Percentiles rank a stretch among this genome's conserved stretches.
Evolutionary conservation across 1,140 invertebrate species (phyloP).

Genomic region (Drosophila tani): DNA sequence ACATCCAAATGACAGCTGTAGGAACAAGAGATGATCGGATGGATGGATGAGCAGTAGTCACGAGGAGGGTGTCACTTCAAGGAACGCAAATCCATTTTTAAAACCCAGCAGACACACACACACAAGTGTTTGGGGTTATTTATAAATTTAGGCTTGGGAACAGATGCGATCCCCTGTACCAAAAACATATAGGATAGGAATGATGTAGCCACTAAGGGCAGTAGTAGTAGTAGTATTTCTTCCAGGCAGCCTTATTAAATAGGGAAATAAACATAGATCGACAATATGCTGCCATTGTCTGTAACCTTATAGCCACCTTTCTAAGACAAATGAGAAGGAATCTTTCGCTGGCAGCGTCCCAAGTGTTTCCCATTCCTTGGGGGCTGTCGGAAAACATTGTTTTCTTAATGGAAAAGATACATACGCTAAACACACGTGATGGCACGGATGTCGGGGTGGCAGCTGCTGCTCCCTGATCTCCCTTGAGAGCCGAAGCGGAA

Average conservation of each 20-base stretch:
- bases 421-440: neutral
- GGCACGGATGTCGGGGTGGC: constrained; percentile 6
- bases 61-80: constrained; percentile 2
- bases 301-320: constrained; percentile 5
- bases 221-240: neutral
- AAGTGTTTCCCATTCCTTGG: neutral
- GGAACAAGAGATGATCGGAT: neutral
- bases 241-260: neutral
- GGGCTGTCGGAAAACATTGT: constrained; percentile 7
- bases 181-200: neutral
- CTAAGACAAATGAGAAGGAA: neutral
- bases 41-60: constrained; percentile 5
- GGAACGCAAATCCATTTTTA: constrained; percentile 12
- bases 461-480: constrained; percentile 50
- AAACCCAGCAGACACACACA: constrained; percentile 3
- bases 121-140: constrained; percentile 1
- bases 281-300: neutral
- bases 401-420: constrained; percentile 7
- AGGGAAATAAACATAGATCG: neutral
- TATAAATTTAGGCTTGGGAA: constrained; percentile 5
- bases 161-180: neutral
- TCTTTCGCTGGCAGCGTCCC: neutral
- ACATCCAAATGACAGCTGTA: constrained; percentile 4
- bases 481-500: constrained; percentile 43
- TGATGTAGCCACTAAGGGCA: neutral